Percentiles rank a stretch among this genome's conserved stretches.
Conservation (phyloP, 2,797 vertebrate genomes). For the Epinephelus malabaricus region DNA sequence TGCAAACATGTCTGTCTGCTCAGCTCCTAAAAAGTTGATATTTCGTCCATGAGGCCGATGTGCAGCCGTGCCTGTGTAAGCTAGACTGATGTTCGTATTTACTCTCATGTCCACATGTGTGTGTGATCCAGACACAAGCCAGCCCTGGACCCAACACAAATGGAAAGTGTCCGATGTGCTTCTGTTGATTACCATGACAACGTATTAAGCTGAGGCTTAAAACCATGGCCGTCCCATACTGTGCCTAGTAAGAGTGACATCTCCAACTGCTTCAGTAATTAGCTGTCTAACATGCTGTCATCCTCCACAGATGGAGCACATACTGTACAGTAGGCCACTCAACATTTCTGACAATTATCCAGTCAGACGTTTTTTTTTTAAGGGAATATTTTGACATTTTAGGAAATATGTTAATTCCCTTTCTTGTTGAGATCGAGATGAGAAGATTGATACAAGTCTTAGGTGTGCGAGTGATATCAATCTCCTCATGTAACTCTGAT, state of each 20-base stretch:
- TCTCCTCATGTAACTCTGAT: too few species aligned
- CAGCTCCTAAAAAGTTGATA: constrained; percentile 13
- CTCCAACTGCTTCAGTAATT: constrained; percentile 82
- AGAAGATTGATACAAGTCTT: too few species aligned
- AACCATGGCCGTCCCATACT: constrained; percentile 71
- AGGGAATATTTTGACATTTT: constrained; percentile 29
- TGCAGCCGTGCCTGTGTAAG: constrained; percentile 12
- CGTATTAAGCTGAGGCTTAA: constrained; percentile 73
- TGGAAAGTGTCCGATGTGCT: constrained; percentile 64
- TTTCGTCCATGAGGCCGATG: background rate
- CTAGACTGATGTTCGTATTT: constrained; percentile 37
- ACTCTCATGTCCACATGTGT: constrained; percentile 34
- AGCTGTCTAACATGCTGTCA: constrained; percentile 76
- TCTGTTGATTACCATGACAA: constrained; percentile 77
- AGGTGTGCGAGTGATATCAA: too few species aligned
- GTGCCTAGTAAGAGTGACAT: constrained; percentile 79
- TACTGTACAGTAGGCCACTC: constrained; percentile 55
- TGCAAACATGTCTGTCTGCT: constrained; percentile 18
- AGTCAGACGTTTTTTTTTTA: constrained; percentile 32
- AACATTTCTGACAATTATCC: constrained; percentile 51
- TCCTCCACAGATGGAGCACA: constrained; percentile 72
- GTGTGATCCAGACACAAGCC: constrained; percentile 42
- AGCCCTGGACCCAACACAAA: constrained; percentile 33
- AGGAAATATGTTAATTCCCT: background rate
- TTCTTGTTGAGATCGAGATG: background rate